A percentile compares a stretch with the other conserved stretches of the same genome.
Conservation (phyloP, 2,888 invertebrate genomes). For the Melieria crassipennis region DNA sequence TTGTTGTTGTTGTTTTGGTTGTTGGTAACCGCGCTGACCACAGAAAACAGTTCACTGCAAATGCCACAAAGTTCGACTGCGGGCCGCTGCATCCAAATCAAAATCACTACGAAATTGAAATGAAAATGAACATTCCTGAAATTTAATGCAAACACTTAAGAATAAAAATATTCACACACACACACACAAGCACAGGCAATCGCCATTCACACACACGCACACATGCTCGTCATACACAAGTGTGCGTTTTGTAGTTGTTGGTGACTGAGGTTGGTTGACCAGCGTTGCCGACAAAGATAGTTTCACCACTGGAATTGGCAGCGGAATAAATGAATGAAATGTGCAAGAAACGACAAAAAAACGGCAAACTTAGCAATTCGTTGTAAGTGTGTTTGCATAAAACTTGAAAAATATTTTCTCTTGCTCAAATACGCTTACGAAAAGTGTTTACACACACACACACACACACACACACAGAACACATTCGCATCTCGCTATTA, state of each 20-base stretch:
- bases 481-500: slow-evolving; percentile 1
- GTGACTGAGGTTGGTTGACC: no score
- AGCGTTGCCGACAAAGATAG: no score
- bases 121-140: slow-evolving; percentile 41
- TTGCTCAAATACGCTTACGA: slow-evolving; percentile 21
- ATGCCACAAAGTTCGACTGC: slow-evolving; percentile 46
- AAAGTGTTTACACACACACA: slow-evolving; percentile 24
- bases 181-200: slow-evolving; percentile 6
- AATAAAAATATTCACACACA: slow-evolving; percentile 27
- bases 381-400: slow-evolving; percentile 45
- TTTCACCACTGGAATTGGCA: no score
- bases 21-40: slow-evolving; percentile 41
- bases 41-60: slow-evolving; percentile 44
- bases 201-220: background rate
- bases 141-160: slow-evolving; percentile 43
- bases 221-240: background rate
- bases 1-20: slow-evolving; percentile 16
- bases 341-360: slow-evolving; percentile 1
- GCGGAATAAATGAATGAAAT: slow-evolving; percentile 7
- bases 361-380: slow-evolving; percentile 31
- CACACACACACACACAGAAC: background rate
- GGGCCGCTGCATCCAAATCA: slow-evolving; percentile 40
- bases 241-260: background rate
- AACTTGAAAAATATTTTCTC: slow-evolving; percentile 48
- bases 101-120: slow-evolving; percentile 36